Base-by-base conservation (phyloP, 2,888 invertebrate genomes). In the Desoria tigrina region DNA sequence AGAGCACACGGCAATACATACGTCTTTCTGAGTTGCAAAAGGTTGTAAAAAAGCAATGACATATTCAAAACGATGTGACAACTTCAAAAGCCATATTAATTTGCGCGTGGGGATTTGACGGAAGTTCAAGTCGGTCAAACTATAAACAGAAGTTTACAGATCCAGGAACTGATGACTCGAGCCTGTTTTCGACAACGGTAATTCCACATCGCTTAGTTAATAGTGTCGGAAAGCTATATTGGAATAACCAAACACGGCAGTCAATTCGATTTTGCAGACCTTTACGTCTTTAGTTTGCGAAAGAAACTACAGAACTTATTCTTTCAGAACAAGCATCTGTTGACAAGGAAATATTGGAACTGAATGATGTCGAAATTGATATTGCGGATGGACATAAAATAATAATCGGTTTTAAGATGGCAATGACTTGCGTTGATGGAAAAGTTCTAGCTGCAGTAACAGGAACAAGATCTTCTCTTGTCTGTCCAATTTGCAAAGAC, bases 241-340 rank as follows among this genome's bases (percentile, higher is more conserved):
- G 49, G 49, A 49, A 7, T 7, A 49, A 49, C 18, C 11, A 7
- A 9, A 49, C 49, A 11, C 49, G n/a, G 7, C 49, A 49, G 49
- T 49, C 49, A 16, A 21, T 49, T 7, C 9, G 49, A 49, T 49
- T 49, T 21, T 49, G 49, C 21, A 49, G 49, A n/a, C 49, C 49
- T n/a, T 7, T 49, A 11, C 11, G 21, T n/a, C 9, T 49, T 9
- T 7, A 49, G 21, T 49, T 16, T 18, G 21, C 21, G 7, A 49
- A 49, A 18, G 49, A 49, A 18, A n/a, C 49, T 49, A 21, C 11
- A 49, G 21, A 14, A 7, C 7, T 49, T 16, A 18, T 49, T 18
- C 11, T n/a, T 9, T 16, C 49, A n/a, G 49, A 49, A 18, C 11
- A n/a, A 18, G 49, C 9, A 11, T 16, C n/a, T 7, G 18, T 49